A percentile compares a stretch with the other conserved stretches of the same genome.
Evolutionary conservation across 2,888 invertebrate genomes (phyloP).

Genomic region (Vandiemenella viatica): DNA sequence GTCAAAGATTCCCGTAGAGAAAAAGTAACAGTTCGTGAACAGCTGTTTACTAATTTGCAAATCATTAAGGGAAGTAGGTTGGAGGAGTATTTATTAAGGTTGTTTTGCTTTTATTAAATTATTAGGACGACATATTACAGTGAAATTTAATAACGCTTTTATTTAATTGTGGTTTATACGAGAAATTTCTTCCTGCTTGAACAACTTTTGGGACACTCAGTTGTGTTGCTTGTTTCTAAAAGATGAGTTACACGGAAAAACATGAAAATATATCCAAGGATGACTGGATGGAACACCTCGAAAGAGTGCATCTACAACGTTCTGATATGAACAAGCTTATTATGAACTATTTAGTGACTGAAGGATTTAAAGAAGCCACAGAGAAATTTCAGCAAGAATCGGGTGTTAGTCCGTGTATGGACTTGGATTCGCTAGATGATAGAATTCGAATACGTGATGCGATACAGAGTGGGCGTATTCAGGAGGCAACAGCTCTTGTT

Average conservation of each 20-base stretch:
- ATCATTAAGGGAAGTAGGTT: too few relatives aligned
- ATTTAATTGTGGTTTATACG: too few relatives aligned
- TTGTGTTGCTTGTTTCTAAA: too few relatives aligned
- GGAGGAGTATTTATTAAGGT: too few relatives aligned
- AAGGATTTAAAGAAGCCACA: slow-evolving; percentile 92
- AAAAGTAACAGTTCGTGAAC: too few relatives aligned
- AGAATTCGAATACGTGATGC: slow-evolving; percentile 85
- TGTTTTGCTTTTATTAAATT: too few relatives aligned
- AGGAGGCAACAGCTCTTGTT: slow-evolving; percentile 84
- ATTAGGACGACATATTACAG: too few relatives aligned
- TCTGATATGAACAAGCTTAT: slow-evolving; percentile 92
- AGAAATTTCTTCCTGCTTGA: too few relatives aligned
- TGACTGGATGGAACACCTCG: slow-evolving; percentile 59
- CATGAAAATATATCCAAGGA: slow-evolving; percentile 41
- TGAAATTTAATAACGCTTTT: too few relatives aligned
- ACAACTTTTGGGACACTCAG: too few relatives aligned
- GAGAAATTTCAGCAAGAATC: slow-evolving; percentile 93
- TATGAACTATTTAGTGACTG: slow-evolving; percentile 97
- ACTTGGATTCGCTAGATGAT: slow-evolving; percentile 76
- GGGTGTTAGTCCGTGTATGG: slow-evolving; percentile 62
- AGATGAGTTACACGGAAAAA: slow-evolving; percentile 38
- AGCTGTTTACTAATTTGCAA: too few relatives aligned
- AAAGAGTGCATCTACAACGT: slow-evolving; percentile 64
- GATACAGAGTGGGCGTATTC: slow-evolving; percentile 81
- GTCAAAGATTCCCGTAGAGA: too few relatives aligned